A percentile compares a stretch with the other conserved stretches of the same genome.
These are phyloP conservation scores for Urocyon cinereoargenteus DNA, from an alignment of 2,797 vertebrate species.

Conservation along the genomic window DNA sequence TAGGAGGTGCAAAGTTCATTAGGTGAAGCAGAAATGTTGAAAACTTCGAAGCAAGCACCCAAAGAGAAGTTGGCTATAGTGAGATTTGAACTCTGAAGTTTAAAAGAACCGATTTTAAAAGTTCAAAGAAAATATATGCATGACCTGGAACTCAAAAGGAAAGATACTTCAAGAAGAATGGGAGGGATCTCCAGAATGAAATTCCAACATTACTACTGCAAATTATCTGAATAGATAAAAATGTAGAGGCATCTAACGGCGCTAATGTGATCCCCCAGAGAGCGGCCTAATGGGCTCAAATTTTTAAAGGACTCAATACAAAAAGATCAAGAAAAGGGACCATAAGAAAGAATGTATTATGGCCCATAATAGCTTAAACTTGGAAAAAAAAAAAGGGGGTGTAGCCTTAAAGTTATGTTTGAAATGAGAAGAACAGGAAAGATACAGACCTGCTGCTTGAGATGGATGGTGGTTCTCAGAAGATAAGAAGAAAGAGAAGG, in stretches of 20 bases:
- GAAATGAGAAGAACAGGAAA: slow-evolving; percentile 54
- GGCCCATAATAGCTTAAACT: neutral
- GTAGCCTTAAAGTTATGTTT: slow-evolving; percentile 29
- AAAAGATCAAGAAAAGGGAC: slow-evolving; percentile 57
- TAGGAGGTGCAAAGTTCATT: neutral
- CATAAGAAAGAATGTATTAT: neutral
- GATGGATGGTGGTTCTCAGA: neutral
- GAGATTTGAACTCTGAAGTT: neutral
- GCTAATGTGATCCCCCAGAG: neutral
- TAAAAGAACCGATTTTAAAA: slow-evolving; percentile 66
- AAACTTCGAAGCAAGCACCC: neutral
- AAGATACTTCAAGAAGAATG: slow-evolving; percentile 59
- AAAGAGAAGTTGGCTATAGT: neutral
- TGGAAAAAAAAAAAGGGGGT: neutral
- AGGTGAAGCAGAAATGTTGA: neutral
- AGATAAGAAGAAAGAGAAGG: slow-evolving; percentile 5
- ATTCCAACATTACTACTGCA: slow-evolving; percentile 20
- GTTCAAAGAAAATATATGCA: slow-evolving; percentile 72
- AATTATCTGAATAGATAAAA: slow-evolving; percentile 56
- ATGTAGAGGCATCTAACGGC: neutral
- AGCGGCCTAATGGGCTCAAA: slow-evolving; percentile 17
- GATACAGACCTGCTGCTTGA: neutral
- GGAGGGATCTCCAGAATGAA: slow-evolving; percentile 23
- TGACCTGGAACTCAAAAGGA: slow-evolving; percentile 58
- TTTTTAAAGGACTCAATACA: slow-evolving; percentile 9